Conservation (phyloP, 2,888 invertebrate genomes). For the Eledona agricola region DNA sequence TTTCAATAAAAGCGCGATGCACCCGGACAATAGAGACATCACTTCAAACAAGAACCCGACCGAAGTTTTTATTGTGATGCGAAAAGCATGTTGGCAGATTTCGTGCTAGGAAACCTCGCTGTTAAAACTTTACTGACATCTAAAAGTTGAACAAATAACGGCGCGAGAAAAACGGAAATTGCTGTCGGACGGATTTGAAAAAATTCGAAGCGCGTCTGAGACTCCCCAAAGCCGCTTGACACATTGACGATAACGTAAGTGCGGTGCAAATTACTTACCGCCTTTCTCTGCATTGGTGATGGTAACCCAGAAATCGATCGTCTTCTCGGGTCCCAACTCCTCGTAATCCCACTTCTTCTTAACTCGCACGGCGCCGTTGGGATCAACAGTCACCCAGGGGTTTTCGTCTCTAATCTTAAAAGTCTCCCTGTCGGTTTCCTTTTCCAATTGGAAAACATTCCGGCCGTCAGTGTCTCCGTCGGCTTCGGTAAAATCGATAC, state of each 20-base stretch:
- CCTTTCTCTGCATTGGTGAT: conserved; percentile 90
- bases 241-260: no score
- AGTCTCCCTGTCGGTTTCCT: conserved; percentile 90
- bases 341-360: conserved; percentile 98
- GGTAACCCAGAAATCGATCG: conserved; percentile 95
- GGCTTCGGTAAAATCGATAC: conserved; percentile 90
- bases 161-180: no score
- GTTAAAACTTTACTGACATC: no score
- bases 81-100: no score
- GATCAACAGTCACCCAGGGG: conserved; percentile 92
- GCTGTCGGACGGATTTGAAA: no score
- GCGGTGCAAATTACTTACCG: conserved; percentile 68
- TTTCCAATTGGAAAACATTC: conserved; percentile 88
- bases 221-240: no score
- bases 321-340: conserved; percentile 92
- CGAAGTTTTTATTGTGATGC: no score
- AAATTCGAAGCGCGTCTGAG: no score
- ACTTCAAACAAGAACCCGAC: no score
- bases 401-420: conserved; percentile 94
- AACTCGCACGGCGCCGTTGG: conserved; percentile 90
- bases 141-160: no score
- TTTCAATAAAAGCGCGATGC: conserved; percentile 3
- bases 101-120: no score
- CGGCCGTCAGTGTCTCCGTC: conserved; percentile 90
- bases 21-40: not conserved